These are phyloP conservation scores for Micrastur ruficollis DNA, from an alignment of 2,797 vertebrate species.

Conservation along the genomic window DNA sequence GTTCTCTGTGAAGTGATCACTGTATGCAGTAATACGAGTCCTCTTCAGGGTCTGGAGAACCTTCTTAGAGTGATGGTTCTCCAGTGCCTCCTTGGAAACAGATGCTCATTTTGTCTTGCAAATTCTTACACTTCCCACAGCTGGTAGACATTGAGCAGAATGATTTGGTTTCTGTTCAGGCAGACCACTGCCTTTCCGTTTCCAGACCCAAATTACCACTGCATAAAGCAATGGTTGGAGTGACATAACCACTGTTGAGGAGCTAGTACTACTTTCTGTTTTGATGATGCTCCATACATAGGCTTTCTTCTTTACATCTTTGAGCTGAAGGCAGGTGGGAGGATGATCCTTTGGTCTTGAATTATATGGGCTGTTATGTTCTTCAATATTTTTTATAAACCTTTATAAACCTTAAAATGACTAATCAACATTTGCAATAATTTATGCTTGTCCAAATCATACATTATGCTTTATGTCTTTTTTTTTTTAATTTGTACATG, in stretches of 20 bases:
- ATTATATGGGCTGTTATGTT: not conserved
- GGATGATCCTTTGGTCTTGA: not conserved
- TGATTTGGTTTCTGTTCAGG: not conserved
- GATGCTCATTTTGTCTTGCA: not conserved
- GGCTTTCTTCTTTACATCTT: not conserved
- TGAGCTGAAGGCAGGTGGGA: not conserved
- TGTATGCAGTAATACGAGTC: not conserved
- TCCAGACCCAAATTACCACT: not conserved
- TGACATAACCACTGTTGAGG: not conserved
- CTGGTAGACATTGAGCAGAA: not conserved
- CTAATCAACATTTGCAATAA: not conserved
- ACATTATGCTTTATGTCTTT: not conserved
- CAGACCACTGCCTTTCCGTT: not conserved
- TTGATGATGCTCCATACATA: not conserved
- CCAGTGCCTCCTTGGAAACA: not conserved
- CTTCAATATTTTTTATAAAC: not conserved
- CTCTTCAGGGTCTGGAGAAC: not conserved
- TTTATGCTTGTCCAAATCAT: not conserved
- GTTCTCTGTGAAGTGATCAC: not conserved
- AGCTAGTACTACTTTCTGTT: not conserved
- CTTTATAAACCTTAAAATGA: not conserved
- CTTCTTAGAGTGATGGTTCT: not conserved
- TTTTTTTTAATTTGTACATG: not conserved
- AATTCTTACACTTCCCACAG: not conserved
- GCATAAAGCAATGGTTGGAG: not conserved